Percentiles rank a stretch among this genome's conserved stretches.
Evolutionary conservation across 2,113 vertebrate genomes (phyloP).

Genomic region (Phyllostomus discolor): DNA sequence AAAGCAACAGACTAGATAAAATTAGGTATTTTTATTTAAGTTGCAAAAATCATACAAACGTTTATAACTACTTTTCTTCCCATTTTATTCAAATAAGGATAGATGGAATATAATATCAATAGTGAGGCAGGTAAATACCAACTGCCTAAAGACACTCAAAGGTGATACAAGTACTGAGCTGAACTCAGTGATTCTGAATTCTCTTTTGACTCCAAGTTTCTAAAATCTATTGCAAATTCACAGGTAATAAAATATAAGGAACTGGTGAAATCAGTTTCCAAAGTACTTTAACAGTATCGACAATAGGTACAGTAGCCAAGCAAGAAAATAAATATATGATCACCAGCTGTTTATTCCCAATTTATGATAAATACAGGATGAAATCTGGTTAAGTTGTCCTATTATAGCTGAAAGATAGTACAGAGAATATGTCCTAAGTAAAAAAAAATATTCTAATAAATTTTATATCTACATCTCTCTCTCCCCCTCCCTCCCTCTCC

Average conservation of each 20-base stretch:
- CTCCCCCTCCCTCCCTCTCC: no score
- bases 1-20: neutral
- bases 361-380: neutral
- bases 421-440: neutral
- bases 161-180: neutral
- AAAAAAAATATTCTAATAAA: neutral
- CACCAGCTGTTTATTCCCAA: neutral
- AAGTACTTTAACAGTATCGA: conserved; percentile 27
- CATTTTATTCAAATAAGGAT: conserved; percentile 15
- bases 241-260: conserved; percentile 23
- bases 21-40: neutral
- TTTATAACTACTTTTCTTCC: neutral
- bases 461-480: neutral
- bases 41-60: neutral
- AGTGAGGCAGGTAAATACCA: neutral
- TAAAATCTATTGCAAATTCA: conserved; percentile 35
- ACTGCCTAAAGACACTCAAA: neutral
- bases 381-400: neutral
- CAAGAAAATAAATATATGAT: conserved; percentile 30
- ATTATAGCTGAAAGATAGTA: neutral
- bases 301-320: conserved; percentile 16
- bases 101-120: neutral
- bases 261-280: neutral
- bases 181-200: neutral
- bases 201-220: neutral